Evolutionary conservation across 2,888 invertebrate species (phyloP), one percentile per base, ranked within the genome.

Genomic region (Empis stercorea): DNA sequence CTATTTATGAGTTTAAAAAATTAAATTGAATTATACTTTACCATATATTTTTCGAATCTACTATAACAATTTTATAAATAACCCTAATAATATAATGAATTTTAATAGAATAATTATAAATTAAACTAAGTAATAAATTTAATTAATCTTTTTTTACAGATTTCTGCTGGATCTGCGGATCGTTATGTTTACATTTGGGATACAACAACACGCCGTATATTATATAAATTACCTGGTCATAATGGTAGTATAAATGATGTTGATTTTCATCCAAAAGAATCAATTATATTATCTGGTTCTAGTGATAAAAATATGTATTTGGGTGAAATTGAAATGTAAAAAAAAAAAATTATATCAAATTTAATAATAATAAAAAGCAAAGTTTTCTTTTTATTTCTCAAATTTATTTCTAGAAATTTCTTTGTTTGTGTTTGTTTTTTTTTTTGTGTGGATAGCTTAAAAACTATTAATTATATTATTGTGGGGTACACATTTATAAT

Each of bases 201-300:
- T 67, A 93, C 94, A 2, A 88, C 88, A 42, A 81, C 88, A 1
- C 76, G 95, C 27, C 77, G 93, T 51, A 87, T 97, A 56, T 70
- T 95, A 32, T 99, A 97, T 73, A 95, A 94, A 71, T 74, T 99
- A 56, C 97, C 99, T 0, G 99, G 99, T 0, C 99, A 99, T 69
- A 87, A 92, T 70, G 99, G 99, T 34, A 86, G 94, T 52, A 94
- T 99, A 27, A 97, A 96, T 64, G 94, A 92, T 65, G 83, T 94
- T 1, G 88, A 91, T 67, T 95, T 99, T 68, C 97, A 99, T 71
- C 87, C 87, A 0, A 79, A 78, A 30, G 96, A 99, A 66, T 89
- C 96, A 6, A 84, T 99, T 45, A 81, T 97, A 56, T 76, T 89
- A 36, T 97, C 97, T 0, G 92, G 83, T 10, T 87, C 92, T 36